Conservation (phyloP, 2,797 vertebrate genomes). For the Menidia menidia region DNA sequence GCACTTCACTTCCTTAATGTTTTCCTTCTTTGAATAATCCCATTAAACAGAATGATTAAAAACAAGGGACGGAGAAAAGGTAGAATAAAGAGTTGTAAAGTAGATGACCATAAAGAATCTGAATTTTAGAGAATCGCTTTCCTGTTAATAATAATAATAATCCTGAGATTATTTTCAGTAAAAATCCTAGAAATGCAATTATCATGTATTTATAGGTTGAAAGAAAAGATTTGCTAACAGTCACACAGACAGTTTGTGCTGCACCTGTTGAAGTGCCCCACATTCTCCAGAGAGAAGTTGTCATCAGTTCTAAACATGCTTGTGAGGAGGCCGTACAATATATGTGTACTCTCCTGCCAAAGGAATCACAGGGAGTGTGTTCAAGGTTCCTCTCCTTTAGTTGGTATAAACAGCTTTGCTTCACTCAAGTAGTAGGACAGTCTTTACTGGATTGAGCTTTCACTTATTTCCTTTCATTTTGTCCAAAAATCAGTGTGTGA, state of each 20-base stretch:
- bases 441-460: background rate
- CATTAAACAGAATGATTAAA: no score
- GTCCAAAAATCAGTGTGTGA: background rate
- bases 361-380: constrained; percentile 15
- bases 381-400: constrained; percentile 37
- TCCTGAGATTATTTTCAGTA: constrained; percentile 4
- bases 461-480: background rate
- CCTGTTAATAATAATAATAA: no score
- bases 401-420: constrained; percentile 26
- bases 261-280: constrained; percentile 62
- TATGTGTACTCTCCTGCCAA: constrained; percentile 22
- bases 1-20: no score
- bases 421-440: constrained; percentile 2
- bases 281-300: constrained; percentile 52
- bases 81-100: no score
- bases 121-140: background rate
- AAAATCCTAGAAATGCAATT: background rate
- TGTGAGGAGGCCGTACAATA: constrained; percentile 25
- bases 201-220: constrained; percentile 31
- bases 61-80: no score
- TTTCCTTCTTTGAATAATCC: no score
- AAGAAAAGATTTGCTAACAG: constrained; percentile 20
- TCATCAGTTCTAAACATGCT: constrained; percentile 53
- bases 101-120: background rate
- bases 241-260: constrained; percentile 31